Evolutionary conservation across 2,797 vertebrate genomes (phyloP).

Genomic region (Sebastiscus albofasciatus): DNA sequence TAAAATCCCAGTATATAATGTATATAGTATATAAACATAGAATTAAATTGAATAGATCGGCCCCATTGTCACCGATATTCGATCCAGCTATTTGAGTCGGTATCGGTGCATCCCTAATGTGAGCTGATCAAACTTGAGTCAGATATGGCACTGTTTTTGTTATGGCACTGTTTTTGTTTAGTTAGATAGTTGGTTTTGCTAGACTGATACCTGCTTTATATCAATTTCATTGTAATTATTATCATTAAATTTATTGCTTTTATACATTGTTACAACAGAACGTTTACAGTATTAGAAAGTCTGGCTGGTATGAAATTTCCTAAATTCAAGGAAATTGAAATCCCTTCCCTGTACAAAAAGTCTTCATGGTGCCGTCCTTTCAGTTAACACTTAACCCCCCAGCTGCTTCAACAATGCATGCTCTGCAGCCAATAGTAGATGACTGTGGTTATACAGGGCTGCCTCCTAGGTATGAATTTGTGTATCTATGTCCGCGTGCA

Average conservation of each 20-base stretch:
- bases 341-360: background rate
- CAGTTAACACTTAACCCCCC: slow-evolving; percentile 17
- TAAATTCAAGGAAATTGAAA: background rate
- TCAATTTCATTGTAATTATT: background rate
- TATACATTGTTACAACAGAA: background rate
- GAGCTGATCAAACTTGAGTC: background rate
- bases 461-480: slow-evolving; percentile 28
- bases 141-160: background rate
- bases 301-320: background rate
- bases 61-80: too few relatives aligned
- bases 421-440: background rate
- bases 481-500: background rate
- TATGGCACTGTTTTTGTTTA: background rate
- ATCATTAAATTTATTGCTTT: background rate
- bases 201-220: background rate
- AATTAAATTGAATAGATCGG: too few relatives aligned
- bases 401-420: background rate
- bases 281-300: background rate
- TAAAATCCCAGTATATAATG: too few relatives aligned
- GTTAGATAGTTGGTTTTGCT: background rate
- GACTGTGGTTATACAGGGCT: background rate
- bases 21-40: too few relatives aligned
- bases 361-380: background rate
- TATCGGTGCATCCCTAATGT: background rate
- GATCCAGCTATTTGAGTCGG: too few relatives aligned